phyloP scores from a whole-genome alignment of 2,113 vertebrate genomes.

The Progne subis region DNA sequence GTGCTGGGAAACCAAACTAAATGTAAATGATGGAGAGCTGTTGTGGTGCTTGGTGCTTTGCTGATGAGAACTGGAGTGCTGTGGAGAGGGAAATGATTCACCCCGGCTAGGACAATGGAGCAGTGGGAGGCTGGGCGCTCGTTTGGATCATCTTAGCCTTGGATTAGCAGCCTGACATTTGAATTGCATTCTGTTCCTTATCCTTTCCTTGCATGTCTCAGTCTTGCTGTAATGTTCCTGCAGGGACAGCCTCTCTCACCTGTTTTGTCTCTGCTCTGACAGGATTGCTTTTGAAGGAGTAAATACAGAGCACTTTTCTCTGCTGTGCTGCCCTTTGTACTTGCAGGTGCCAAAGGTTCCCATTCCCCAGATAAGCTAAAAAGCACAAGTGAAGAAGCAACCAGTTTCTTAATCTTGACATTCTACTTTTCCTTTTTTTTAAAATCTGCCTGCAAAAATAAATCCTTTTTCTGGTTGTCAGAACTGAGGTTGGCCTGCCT shows the following conservation, averaged over 20 bases:
- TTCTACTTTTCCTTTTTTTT: not conserved
- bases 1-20: not conserved
- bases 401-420: not conserved
- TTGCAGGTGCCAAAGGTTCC: not conserved
- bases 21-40: not conserved
- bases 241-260: not conserved
- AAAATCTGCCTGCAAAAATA: not conserved
- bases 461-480: not conserved
- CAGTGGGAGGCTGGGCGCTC: not conserved
- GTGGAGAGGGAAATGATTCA: not conserved
- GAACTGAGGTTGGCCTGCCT: not conserved
- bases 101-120: not conserved
- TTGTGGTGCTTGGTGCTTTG: not conserved
- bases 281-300: not conserved
- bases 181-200: not conserved
- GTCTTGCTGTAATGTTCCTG: not conserved
- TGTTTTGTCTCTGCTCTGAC: not conserved
- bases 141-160: not conserved
- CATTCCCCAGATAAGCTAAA: not conserved
- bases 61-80: not conserved
- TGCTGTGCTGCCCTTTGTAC: not conserved
- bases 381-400: not conserved
- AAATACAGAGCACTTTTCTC: not conserved
- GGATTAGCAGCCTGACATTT: not conserved
- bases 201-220: not conserved